Evolutionary conservation across 2,113 vertebrate genomes (phyloP), one percentile per base, ranked within the genome.

Genomic region (Stictonetta naevosa): DNA sequence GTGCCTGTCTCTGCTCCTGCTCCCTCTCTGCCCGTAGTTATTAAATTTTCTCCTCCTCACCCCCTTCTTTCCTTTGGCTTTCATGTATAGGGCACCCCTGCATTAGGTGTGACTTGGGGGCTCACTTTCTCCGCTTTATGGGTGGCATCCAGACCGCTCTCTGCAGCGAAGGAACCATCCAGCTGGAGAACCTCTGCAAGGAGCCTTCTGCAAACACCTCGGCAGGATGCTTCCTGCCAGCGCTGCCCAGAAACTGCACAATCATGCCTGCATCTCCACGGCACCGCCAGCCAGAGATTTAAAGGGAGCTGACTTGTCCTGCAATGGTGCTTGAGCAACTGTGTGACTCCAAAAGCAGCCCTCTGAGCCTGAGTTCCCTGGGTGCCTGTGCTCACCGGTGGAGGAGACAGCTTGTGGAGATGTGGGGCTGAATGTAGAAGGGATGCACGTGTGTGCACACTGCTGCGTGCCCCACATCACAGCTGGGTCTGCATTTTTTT

Each of bases 221-320:
- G 31, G 72, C 88, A 88, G 75, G 76, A 40, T 4, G 8, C 22
- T 59, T 0, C 3, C 79, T 96, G 85, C 83, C 68, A 75, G 76
- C 76, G 6, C 56, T 75, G 83, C 86, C 73, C 80, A 94, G 69
- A 96, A 95, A 94, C 86, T 95, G 95, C 93, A 95, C 73, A 84
- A 75, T 97, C 93, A 95, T 1, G 2, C 74, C 79, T 83, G 82
- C 36, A 55, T 90, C n/a, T 90, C n/a, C 60, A 48, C 31, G 77
- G 75, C 79, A 77, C 33, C 17, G 15, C 62, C 59, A 73, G 29
- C 15, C 63, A 74, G 44, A 42, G 44, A 26, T 31, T 28, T 66
- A 69, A 62, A 88, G 23, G 67, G 28, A 74, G 55, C 26, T 55
- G 55, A 25, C 31, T 34, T 40, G 55, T 50, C 59, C 36, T 16